Conservation (phyloP, 2,113 vertebrate genomes). For the Sporophila hypoxantha region DNA sequence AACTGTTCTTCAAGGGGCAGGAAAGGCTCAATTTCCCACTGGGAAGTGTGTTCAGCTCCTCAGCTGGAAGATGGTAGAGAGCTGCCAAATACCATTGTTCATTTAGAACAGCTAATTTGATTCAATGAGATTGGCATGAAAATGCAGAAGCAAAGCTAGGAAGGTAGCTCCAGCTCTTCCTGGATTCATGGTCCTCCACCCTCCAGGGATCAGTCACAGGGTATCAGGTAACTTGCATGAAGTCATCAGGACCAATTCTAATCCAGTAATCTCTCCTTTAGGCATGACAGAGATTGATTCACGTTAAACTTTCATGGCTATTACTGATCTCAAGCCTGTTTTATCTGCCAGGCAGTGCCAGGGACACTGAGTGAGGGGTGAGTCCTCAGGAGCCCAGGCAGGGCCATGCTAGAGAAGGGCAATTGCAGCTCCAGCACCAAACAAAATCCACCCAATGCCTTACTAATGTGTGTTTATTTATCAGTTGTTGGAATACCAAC, state of each 20-base stretch:
- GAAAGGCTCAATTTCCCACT: background rate
- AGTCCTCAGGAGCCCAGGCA: background rate
- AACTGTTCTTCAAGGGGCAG: background rate
- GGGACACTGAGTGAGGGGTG: background rate
- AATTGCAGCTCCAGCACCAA: background rate
- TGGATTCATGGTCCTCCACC: background rate
- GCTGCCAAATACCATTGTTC: background rate
- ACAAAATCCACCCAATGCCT: slow-evolving; percentile 9
- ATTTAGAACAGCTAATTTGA: background rate
- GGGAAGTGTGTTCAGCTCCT: background rate
- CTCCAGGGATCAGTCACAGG: background rate
- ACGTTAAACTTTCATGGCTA: background rate
- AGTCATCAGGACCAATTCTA: background rate
- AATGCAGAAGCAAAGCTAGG: background rate
- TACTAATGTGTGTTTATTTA: background rate
- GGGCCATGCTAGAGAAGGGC: background rate
- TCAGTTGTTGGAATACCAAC: background rate
- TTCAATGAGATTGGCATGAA: background rate
- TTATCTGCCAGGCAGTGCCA: background rate
- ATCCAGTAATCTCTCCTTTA: background rate
- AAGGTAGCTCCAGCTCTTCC: background rate
- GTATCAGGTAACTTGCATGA: background rate
- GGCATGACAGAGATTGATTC: background rate
- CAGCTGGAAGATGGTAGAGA: background rate
- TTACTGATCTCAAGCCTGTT: background rate